Evolutionary conservation across 1,140 invertebrate species (phyloP).

Genomic region (Zophobas atratus): DNA sequence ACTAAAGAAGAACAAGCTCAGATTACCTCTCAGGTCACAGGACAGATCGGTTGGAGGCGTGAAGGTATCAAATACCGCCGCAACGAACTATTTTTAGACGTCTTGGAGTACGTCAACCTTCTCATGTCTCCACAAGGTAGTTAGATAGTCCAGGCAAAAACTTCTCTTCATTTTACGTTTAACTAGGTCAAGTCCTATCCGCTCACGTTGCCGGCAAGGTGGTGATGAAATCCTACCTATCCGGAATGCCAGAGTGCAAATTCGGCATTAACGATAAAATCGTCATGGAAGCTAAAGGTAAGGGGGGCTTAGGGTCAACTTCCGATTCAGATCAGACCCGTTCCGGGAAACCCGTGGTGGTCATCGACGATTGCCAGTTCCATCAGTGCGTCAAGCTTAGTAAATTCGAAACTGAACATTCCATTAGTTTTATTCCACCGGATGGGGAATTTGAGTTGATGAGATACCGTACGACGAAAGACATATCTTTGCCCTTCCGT

Average conservation of each 20-base stretch:
- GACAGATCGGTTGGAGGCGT: slow-evolving; percentile 99
- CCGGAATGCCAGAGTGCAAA: slow-evolving; percentile 99
- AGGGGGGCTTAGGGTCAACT: slow-evolving; percentile 76
- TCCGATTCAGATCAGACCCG: slow-evolving; percentile 89
- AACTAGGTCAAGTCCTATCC: slow-evolving; percentile 94
- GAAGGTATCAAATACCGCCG: slow-evolving; percentile 99
- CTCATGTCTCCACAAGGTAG: slow-evolving; percentile 99
- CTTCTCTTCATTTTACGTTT: slow-evolving; percentile 37
- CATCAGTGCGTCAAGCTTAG: slow-evolving; percentile 99
- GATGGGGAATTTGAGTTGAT: slow-evolving; percentile 99
- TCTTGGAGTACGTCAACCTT: slow-evolving; percentile 98
- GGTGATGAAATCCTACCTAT: slow-evolving; percentile 99
- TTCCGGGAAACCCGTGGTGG: slow-evolving; percentile 95
- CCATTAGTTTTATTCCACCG: slow-evolving; percentile 99
- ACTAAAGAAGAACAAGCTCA: slow-evolving; percentile 99
- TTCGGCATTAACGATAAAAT: slow-evolving; percentile 99
- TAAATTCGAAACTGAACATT: slow-evolving; percentile 99
- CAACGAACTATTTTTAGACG: slow-evolving; percentile 99
- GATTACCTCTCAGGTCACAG: slow-evolving; percentile 99
- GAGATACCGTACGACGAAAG: slow-evolving; percentile 99
- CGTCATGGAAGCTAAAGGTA: slow-evolving; percentile 98
- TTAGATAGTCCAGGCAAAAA: background rate
- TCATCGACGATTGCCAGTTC: slow-evolving; percentile 99
- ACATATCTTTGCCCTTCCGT: slow-evolving; percentile 99
- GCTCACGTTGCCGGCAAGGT: slow-evolving; percentile 99